Base-by-base conservation (phyloP, 2,888 invertebrate species). In the Glyphotaelius pellucidus region DNA sequence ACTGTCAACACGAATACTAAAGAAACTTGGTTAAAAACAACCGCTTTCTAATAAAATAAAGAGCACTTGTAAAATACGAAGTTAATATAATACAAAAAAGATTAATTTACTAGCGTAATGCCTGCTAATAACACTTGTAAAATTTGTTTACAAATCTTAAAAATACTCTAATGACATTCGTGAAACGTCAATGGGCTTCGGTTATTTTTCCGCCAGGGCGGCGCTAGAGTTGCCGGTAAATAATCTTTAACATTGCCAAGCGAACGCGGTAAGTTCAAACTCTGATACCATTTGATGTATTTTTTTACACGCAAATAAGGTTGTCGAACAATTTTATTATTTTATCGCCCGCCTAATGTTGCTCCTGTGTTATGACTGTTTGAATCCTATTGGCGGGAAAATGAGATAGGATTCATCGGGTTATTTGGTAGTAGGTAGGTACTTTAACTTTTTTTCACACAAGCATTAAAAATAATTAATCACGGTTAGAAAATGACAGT, bases 401-500 rank as follows among this genome's bases (percentile, higher is more conserved):
- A 42, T 86, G 15, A 31, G 90, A 91, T 91, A 89, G 42, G 89
- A 89, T 80, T 81, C 38, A 89, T 79, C 89, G 89, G 89, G 38
- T 67, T 80, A 81, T 79, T 81, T 80, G 80, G 80, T 32, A 25
- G 90, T 35, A 47, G 31, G 42, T 42, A 42, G 31, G 25, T 19
- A 52, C 19, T 7, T 47, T 19, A 4, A 2, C 9, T 31, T 32
- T 32, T 83, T 83, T 83, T 83, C 25, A 90, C 67, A 42, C 80
- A 80, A 80, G 87, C 91, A 87, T 91, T 88, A 91, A 87, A 91
- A 91, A 88, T 80, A 91, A 91, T 86, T 90, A 90, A 92, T 90
- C 90, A 92, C 85, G 92, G 87, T 90, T n/a, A 90, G 90, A 90
- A 92, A 89, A 81, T 86, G 87, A 91, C 84, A 81, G 88, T 90